Percentiles rank a stretch among this genome's conserved stretches.
Evolutionary conservation across 2,113 vertebrate genomes (phyloP).

Genomic region (Sterna hirundo): DNA sequence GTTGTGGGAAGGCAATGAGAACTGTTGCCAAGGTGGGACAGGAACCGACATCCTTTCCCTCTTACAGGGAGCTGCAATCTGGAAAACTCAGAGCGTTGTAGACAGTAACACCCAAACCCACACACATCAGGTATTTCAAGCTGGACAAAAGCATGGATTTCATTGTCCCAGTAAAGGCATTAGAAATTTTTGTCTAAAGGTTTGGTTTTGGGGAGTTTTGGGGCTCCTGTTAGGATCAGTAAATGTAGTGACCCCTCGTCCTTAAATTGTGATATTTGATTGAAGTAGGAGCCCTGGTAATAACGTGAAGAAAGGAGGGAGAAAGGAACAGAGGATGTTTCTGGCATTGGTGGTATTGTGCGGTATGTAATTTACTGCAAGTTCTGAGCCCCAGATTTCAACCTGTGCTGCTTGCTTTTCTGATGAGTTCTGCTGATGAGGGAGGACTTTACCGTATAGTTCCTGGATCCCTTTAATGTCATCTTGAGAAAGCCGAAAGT

Average conservation of each 20-base stretch:
- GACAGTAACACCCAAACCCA: not conserved
- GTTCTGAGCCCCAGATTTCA: not conserved
- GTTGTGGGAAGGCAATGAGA: not conserved
- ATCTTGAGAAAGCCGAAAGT: constrained; percentile 91
- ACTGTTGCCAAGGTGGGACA: not conserved
- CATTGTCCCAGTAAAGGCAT: not conserved
- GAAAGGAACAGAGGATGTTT: not conserved
- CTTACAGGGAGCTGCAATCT: not conserved
- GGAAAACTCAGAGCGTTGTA: not conserved
- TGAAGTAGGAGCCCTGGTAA: not conserved
- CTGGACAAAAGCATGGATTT: not conserved
- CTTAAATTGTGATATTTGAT: not conserved
- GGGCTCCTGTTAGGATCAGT: not conserved
- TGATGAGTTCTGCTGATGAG: not conserved
- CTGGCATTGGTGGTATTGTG: not conserved
- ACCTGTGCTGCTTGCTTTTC: not conserved
- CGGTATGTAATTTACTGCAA: not conserved
- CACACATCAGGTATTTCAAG: not conserved
- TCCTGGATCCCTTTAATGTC: constrained; percentile 95
- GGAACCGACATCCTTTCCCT: not conserved
- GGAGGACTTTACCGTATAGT: constrained; percentile 84
- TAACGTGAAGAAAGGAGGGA: not conserved
- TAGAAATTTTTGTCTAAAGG: not conserved
- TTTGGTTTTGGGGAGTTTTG: not conserved
- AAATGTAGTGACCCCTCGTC: not conserved